A percentile compares a stretch with the other conserved stretches of the same genome.
These are phyloP conservation scores for Drosophila burlai DNA, from an alignment of 1,140 invertebrate species.

Conservation along the genomic window DNA sequence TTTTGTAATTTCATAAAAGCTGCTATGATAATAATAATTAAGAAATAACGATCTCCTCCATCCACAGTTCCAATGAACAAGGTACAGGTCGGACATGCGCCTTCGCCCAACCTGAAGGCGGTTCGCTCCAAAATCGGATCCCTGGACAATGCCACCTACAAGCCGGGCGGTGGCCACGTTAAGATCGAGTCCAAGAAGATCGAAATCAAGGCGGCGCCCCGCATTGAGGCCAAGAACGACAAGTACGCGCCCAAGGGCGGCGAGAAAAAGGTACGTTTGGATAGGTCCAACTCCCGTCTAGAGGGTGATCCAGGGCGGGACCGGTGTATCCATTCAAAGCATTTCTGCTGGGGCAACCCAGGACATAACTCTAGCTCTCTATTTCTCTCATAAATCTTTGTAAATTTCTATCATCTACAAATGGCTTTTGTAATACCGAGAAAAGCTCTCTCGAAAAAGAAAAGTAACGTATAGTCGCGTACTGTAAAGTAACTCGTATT, in stretches of 20 bases:
- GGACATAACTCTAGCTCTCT: constrained; percentile 16
- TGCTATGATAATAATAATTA: no score
- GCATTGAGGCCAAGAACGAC: constrained; percentile 96
- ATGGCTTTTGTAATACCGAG: constrained; percentile 52
- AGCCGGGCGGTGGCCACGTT: constrained; percentile 95
- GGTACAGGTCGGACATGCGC: constrained; percentile 94
- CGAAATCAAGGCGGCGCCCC: constrained; percentile 93
- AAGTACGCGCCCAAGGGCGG: constrained; percentile 94
- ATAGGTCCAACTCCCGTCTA: neutral
- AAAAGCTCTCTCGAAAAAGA: constrained; percentile 27
- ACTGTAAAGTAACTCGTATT: constrained; percentile 47
- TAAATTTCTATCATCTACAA: constrained; percentile 59
- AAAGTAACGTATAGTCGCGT: constrained; percentile 58
- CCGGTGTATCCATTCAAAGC: constrained; percentile 22
- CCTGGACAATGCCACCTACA: constrained; percentile 95
- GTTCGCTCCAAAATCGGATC: constrained; percentile 98
- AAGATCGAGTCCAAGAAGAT: constrained; percentile 96
- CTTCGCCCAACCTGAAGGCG: constrained; percentile 95
- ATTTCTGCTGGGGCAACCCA: constrained; percentile 2
- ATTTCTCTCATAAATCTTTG: constrained; percentile 28
- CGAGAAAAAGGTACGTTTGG: constrained; percentile 92
- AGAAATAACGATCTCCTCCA: constrained; percentile 60
- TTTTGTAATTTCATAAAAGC: neutral
- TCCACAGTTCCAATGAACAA: constrained; percentile 96
- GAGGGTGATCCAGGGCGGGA: constrained; percentile 1